Evolutionary conservation across 2,113 vertebrate genomes (phyloP).

Genomic region (Clarias macrocephalus): DNA sequence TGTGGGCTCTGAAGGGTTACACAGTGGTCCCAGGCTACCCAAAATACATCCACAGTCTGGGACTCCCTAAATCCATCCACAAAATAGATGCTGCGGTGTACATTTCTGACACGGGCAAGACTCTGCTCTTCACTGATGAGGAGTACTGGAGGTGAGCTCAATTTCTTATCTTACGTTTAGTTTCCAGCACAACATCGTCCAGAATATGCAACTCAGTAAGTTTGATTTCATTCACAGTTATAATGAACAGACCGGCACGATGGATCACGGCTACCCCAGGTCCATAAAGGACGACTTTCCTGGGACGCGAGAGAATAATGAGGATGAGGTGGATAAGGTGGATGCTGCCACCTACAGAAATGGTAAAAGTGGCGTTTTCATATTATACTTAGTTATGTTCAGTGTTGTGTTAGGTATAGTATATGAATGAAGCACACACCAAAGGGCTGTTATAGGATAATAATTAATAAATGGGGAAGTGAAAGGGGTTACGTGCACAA

Average conservation of each 20-base stretch:
- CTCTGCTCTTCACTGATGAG: slow-evolving; percentile 86
- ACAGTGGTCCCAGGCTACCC: slow-evolving; percentile 84
- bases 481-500: background rate
- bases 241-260: slow-evolving; percentile 74
- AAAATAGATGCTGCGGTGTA: slow-evolving; percentile 86
- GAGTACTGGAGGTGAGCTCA: slow-evolving; percentile 88
- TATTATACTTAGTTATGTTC: background rate
- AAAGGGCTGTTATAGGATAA: background rate
- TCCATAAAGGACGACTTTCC: slow-evolving; percentile 83
- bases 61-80: slow-evolving; percentile 83
- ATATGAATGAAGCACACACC: background rate
- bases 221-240: slow-evolving; percentile 71
- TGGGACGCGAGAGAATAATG: slow-evolving; percentile 69
- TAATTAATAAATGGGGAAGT: background rate
- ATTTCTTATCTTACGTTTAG: background rate
- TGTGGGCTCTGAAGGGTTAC: slow-evolving; percentile 93
- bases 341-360: slow-evolving; percentile 84
- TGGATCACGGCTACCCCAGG: slow-evolving; percentile 84
- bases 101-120: slow-evolving; percentile 80
- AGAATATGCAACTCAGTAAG: background rate
- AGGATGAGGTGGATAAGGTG: slow-evolving; percentile 73
- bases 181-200: background rate
- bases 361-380: slow-evolving; percentile 66
- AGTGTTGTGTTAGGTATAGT: background rate
- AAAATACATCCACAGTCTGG: slow-evolving; percentile 88